Conservation (phyloP, 2,113 vertebrate genomes). For the Corydoras maculifer region DNA sequence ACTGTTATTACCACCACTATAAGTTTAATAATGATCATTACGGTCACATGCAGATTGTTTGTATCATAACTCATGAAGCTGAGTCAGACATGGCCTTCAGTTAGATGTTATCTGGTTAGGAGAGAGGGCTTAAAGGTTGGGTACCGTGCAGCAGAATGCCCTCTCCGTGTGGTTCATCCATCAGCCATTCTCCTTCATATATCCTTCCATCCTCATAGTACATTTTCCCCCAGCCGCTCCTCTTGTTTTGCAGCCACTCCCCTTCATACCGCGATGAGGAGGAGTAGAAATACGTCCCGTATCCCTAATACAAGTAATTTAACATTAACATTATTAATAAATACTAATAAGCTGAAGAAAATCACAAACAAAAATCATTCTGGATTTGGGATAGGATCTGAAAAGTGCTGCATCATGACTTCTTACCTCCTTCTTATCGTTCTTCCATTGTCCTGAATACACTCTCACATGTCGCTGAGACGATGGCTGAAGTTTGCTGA, state of each 20-base stretch:
- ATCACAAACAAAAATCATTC: background rate
- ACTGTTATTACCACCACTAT: too few relatives aligned
- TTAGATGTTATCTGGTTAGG: too few relatives aligned
- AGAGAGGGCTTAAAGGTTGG: too few relatives aligned
- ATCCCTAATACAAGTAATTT: conserved; percentile 62
- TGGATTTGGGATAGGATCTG: too few relatives aligned
- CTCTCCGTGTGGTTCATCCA: conserved; percentile 64
- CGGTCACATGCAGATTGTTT: too few relatives aligned
- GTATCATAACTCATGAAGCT: too few relatives aligned
- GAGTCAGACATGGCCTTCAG: too few relatives aligned
- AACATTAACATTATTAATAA: too few relatives aligned
- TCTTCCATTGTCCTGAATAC: conserved; percentile 79
- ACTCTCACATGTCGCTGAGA: conserved; percentile 65
- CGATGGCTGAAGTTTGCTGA: conserved; percentile 61
- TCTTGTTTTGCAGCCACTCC: conserved; percentile 69
- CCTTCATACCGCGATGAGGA: conserved; percentile 73
- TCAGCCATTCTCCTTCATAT: conserved; percentile 83
- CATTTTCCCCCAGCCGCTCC: conserved; percentile 82
- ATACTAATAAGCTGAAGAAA: too few relatives aligned
- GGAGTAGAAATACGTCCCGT: conserved; percentile 67
- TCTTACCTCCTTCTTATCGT: conserved; percentile 70
- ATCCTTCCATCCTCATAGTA: conserved; percentile 67
- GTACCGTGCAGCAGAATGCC: conserved; percentile 72
- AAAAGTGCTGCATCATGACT: too few relatives aligned
- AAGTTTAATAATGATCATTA: too few relatives aligned